These are phyloP conservation scores for Dynastes tityus DNA, from an alignment of 2,888 invertebrate genomes.

Conservation along the genomic window DNA sequence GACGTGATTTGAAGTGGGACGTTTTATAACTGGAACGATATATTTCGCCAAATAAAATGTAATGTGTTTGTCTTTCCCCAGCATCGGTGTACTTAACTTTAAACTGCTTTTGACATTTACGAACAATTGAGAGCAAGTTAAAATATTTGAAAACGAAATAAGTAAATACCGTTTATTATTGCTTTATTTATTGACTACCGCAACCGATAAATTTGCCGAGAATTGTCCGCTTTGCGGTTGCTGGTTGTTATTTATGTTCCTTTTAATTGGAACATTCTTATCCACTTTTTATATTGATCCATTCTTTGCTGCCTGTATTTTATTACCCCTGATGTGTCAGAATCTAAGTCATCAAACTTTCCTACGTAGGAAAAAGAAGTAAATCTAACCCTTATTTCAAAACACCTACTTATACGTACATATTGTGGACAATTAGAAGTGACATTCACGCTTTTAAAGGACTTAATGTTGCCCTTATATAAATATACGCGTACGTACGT, in stretches of 20 bases:
- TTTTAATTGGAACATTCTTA: conserved; percentile 15
- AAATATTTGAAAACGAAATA: conserved; percentile 17
- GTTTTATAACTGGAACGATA: conserved; percentile 4
- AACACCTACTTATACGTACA: too few relatives aligned
- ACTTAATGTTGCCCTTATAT: too few relatives aligned
- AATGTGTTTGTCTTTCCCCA: conserved; percentile 5
- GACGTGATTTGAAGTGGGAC: not conserved
- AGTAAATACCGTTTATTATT: conserved; percentile 20
- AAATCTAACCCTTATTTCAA: too few relatives aligned
- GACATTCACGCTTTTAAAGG: too few relatives aligned
- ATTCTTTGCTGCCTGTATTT: not conserved
- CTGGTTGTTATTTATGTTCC: conserved; percentile 6
- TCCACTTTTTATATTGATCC: not conserved
- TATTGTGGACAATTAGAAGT: too few relatives aligned
- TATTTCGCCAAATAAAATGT: conserved; percentile 11
- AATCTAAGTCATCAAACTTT: too few relatives aligned
- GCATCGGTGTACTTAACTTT: conserved; percentile 1
- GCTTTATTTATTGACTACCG: conserved; percentile 13
- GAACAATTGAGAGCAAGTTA: conserved; percentile 8
- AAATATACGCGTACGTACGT: too few relatives aligned
- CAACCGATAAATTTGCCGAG: conserved; percentile 3
- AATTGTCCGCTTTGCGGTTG: not conserved
- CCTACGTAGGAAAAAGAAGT: too few relatives aligned
- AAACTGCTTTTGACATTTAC: conserved; percentile 34
- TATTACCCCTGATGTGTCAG: not conserved